These are phyloP conservation scores for Nephrocerus scutellatus DNA, from an alignment of 2,888 invertebrate species.

Conservation along the genomic window DNA sequence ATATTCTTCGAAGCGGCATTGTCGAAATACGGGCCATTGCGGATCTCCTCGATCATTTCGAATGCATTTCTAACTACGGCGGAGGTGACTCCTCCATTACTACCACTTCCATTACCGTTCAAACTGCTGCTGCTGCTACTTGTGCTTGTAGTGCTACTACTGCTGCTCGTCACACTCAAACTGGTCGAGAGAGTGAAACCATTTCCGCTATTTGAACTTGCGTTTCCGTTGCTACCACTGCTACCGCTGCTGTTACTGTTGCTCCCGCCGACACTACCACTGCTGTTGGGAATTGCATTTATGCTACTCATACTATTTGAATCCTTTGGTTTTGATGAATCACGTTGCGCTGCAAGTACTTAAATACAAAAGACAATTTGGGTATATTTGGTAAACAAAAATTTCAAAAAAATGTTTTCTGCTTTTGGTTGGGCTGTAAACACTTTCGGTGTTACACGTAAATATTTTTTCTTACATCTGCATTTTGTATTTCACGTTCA, in stretches of 20 bases:
- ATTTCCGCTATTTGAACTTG: conserved; percentile 16
- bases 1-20: conserved; percentile 64
- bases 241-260: conserved; percentile 26
- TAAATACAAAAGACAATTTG: conserved; percentile 20
- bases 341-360: conserved; percentile 44
- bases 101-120: conserved; percentile 22
- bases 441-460: too few relatives aligned
- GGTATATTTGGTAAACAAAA: too few relatives aligned
- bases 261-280: conserved; percentile 15
- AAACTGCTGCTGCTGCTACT: conserved; percentile 23
- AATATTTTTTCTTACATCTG: too few relatives aligned
- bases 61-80: conserved; percentile 38
- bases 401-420: too few relatives aligned
- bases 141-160: conserved; percentile 25
- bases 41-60: conserved; percentile 49
- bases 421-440: too few relatives aligned
- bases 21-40: conserved; percentile 70
- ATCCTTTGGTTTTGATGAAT: conserved; percentile 43
- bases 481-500: too few relatives aligned
- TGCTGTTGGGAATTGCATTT: conserved; percentile 18
- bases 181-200: conserved; percentile 7
- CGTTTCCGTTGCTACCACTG: conserved; percentile 26
- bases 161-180: conserved; percentile 12
- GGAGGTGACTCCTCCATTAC: conserved; percentile 22
- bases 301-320: conserved; percentile 31